Evolutionary conservation across 2,888 invertebrate genomes (phyloP).

Genomic region (Orchesellides sinensis): DNA sequence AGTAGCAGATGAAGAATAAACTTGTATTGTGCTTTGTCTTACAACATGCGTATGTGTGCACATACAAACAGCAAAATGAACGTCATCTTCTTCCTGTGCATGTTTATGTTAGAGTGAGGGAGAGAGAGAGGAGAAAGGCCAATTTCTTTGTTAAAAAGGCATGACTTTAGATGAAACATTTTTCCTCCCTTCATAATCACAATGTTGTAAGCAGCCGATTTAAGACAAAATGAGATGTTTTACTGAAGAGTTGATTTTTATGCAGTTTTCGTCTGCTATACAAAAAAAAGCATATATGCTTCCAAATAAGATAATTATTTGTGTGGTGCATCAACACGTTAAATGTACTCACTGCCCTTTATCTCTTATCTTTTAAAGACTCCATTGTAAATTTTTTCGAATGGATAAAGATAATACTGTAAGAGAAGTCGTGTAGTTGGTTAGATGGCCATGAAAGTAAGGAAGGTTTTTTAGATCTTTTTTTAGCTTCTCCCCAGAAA

Average conservation of each 20-base stretch:
- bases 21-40: background rate
- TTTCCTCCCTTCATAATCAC: background rate
- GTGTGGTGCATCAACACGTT: background rate
- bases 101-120: background rate
- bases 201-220: background rate
- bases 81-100: background rate
- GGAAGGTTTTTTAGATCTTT: too few relatives aligned
- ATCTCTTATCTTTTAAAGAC: too few relatives aligned
- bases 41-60: background rate
- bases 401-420: too few relatives aligned
- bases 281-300: background rate
- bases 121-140: slow-evolving; percentile 20
- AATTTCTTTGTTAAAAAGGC: slow-evolving; percentile 22
- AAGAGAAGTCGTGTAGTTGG: too few relatives aligned
- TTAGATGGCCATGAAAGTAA: too few relatives aligned
- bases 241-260: too few relatives aligned
- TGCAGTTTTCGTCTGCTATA: background rate
- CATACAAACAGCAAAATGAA: background rate
- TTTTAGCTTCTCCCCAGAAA: too few relatives aligned
- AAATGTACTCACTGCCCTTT: too few relatives aligned
- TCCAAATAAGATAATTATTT: background rate
- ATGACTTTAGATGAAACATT: slow-evolving; percentile 1
- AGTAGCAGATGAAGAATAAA: background rate
- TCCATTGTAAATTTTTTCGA: too few relatives aligned
- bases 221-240: background rate